Evolutionary conservation across 1,140 invertebrate genomes (phyloP).

Genomic region (Rhagoletis pomonella): DNA sequence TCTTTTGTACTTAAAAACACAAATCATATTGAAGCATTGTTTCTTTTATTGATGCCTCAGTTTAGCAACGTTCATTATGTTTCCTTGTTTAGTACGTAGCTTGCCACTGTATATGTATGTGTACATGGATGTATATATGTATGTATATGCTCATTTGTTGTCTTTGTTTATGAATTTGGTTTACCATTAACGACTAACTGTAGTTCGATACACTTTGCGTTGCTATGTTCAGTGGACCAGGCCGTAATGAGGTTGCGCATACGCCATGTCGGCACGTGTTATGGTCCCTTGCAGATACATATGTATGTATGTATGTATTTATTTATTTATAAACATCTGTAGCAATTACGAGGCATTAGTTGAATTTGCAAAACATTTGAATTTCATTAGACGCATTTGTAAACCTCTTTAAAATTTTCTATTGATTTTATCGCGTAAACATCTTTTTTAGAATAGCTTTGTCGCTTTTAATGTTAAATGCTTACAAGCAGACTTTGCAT

Average conservation of each 20-base stretch:
- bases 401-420: not conserved
- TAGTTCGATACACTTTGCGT: conserved; percentile 3
- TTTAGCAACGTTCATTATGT: too few species aligned
- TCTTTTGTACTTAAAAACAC: too few species aligned
- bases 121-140: too few species aligned
- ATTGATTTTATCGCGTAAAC: not conserved
- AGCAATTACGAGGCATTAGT: not conserved
- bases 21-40: too few species aligned
- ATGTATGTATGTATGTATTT: too few species aligned
- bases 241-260: not conserved
- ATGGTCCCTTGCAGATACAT: too few species aligned
- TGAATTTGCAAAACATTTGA: not conserved
- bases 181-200: not conserved
- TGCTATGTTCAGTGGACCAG: not conserved
- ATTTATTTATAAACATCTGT: too few species aligned
- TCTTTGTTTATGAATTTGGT: not conserved
- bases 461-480: not conserved
- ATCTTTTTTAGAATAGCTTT: not conserved
- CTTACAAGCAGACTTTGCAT: too few species aligned
- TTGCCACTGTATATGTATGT: too few species aligned
- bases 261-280: conserved; percentile 6
- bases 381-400: not conserved
- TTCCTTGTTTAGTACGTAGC: too few species aligned
- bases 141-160: not conserved
- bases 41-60: too few species aligned